A percentile compares a stretch with the other conserved stretches of the same genome.
These are phyloP conservation scores for Peromyscus maniculatus DNA, from an alignment of 2,113 vertebrate species.

Conservation along the genomic window DNA sequence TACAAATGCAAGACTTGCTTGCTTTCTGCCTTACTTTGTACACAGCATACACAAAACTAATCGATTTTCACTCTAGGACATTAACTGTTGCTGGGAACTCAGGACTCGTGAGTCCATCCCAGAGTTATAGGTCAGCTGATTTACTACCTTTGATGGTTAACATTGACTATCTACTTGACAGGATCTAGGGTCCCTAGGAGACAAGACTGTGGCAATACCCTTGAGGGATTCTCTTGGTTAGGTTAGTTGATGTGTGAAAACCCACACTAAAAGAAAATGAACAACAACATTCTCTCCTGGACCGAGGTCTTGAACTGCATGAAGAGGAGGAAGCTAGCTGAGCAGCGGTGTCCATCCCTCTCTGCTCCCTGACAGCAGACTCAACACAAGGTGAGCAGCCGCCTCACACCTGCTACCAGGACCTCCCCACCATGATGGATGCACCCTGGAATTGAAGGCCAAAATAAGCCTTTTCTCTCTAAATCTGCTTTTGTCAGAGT, in stretches of 20 bases:
- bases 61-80: accelerated
- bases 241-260: neutral
- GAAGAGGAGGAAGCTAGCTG: neutral
- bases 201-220: neutral
- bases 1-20: accelerated
- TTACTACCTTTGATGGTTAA: neutral
- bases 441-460: neutral
- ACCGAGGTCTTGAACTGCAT: neutral
- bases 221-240: neutral
- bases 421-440: too few species aligned
- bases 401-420: too few species aligned
- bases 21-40: neutral
- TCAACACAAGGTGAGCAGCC: neutral
- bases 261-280: neutral
- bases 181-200: neutral
- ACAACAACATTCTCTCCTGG: neutral
- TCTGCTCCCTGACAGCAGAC: neutral
- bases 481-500: too few species aligned
- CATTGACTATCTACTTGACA: neutral
- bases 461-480: neutral
- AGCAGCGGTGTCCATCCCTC: neutral
- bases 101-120: neutral
- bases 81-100: too few species aligned
- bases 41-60: neutral
- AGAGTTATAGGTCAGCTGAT: neutral